These are phyloP conservation scores for Diplogasteroides magnus DNA, from an alignment of 1,140 invertebrate species.

Conservation along the genomic window DNA sequence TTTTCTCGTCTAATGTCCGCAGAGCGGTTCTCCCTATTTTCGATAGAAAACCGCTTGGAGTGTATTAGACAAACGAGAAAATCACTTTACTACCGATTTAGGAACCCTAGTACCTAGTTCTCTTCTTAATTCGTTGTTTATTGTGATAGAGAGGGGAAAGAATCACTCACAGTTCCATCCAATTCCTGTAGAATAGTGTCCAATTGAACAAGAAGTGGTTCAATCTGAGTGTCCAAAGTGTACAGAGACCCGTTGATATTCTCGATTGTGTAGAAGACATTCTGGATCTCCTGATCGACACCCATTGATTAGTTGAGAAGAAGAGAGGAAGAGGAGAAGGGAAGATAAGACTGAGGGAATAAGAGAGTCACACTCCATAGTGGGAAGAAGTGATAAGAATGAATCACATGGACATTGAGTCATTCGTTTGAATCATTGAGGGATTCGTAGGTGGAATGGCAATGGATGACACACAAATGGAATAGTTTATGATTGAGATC, in stretches of 20 bases:
- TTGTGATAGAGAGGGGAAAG: background rate
- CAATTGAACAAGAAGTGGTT: background rate
- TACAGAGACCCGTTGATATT: conserved; percentile 14
- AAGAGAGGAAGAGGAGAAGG: conserved; percentile 8
- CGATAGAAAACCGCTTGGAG: no score
- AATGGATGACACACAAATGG: background rate
- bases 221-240: conserved; percentile 5
- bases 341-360: background rate
- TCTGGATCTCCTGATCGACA: conserved; percentile 19
- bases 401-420: no score
- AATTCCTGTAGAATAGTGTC: no score
- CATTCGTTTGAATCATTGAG: no score
- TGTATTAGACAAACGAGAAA: no score
- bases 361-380: background rate
- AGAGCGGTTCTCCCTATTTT: no score
- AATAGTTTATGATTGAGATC: background rate
- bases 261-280: conserved; percentile 18
- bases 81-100: conserved; percentile 5
- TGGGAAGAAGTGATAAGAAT: background rate
- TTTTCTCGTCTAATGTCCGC: no score
- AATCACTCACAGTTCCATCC: background rate
- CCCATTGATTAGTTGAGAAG: conserved; percentile 8
- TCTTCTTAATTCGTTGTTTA: background rate
- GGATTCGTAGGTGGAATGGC: no score
- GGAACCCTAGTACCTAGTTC: background rate